Conservation (phyloP, 2,113 vertebrate species). For the Gallinago jamesoni region DNA sequence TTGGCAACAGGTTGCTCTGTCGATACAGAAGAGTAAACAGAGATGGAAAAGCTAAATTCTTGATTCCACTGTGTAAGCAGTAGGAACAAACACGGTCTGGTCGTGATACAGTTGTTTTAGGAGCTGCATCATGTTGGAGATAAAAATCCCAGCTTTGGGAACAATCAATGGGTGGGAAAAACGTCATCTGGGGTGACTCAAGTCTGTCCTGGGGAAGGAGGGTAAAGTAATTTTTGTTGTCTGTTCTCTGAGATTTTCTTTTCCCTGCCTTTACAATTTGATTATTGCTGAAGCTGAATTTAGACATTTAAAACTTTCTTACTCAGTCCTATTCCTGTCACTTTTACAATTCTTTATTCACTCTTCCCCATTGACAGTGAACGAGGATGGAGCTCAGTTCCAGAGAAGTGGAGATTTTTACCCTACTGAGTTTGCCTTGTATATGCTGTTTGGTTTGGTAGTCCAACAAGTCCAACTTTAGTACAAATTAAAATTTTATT, state of each 20-base stretch:
- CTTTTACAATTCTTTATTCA: not conserved
- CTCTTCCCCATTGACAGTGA: not conserved
- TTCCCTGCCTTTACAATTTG: not conserved
- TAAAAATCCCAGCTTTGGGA: not conserved
- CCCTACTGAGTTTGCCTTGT: not conserved
- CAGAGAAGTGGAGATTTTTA: not conserved
- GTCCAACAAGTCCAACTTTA: not conserved
- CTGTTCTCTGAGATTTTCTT: not conserved
- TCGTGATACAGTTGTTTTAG: not conserved
- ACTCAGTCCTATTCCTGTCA: not conserved
- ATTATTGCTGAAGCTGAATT: not conserved
- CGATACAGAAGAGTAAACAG: not conserved
- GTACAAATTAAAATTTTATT: not conserved
- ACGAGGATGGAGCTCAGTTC: not conserved
- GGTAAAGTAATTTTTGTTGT: not conserved
- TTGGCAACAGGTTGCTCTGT: not conserved
- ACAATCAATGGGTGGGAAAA: not conserved
- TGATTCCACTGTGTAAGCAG: not conserved
- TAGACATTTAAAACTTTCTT: not conserved
- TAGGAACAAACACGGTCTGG: not conserved
- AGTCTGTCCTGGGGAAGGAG: not conserved
- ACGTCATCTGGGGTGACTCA: not conserved
- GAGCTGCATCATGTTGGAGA: not conserved
- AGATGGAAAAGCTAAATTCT: not conserved
- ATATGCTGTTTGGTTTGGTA: not conserved